Percentiles rank a stretch among this genome's conserved stretches.
These are phyloP conservation scores for Corynorhinus townsendii DNA, from an alignment of 2,113 vertebrate genomes.

Conservation along the genomic window DNA sequence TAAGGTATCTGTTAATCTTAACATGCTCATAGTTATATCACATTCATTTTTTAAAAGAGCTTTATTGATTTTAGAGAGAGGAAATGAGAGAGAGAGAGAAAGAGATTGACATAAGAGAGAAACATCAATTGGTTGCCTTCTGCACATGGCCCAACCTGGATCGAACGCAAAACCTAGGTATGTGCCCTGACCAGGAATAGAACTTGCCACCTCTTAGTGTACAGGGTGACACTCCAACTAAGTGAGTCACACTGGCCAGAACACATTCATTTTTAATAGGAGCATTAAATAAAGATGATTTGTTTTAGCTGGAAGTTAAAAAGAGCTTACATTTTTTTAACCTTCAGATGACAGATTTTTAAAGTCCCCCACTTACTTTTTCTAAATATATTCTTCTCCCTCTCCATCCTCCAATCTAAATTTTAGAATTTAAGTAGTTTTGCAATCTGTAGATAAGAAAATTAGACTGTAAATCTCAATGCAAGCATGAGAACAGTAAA, in stretches of 20 bases:
- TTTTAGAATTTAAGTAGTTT: neutral
- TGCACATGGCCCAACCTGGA: too few relatives aligned
- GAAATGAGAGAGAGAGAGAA: too few relatives aligned
- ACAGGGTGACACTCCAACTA: too few relatives aligned
- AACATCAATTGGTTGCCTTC: too few relatives aligned
- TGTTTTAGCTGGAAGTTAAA: constrained; percentile 50
- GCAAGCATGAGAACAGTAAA: neutral
- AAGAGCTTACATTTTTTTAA: constrained; percentile 35
- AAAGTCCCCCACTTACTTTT: constrained; percentile 16
- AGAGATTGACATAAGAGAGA: too few relatives aligned
- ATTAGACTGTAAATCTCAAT: neutral
- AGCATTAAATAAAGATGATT: constrained; percentile 26
- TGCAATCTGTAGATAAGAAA: neutral
- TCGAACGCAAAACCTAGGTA: too few relatives aligned
- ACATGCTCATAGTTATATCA: neutral
- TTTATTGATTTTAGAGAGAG: too few relatives aligned
- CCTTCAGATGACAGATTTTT: neutral
- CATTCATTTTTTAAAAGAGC: neutral
- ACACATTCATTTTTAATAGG: constrained; percentile 24
- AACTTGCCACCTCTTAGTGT: too few relatives aligned
- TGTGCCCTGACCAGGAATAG: too few relatives aligned
- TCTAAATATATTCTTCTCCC: neutral
- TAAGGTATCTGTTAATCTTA: constrained; percentile 19
- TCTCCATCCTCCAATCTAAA: neutral
- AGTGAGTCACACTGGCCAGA: too few relatives aligned